Evolutionary conservation across 2,888 invertebrate genomes (phyloP).

Genomic region (Phymatocera aterrima): DNA sequence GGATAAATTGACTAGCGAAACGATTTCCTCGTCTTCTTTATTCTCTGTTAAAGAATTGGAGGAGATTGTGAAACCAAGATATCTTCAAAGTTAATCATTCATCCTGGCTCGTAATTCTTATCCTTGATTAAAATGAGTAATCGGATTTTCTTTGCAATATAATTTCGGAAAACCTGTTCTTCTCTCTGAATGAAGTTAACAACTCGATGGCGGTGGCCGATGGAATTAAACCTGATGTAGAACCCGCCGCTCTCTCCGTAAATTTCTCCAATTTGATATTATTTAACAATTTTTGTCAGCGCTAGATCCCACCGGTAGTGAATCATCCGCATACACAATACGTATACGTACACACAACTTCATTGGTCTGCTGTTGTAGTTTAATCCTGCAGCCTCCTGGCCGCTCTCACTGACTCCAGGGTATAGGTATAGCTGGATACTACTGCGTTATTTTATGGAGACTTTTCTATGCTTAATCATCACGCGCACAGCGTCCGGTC

Average conservation of each 20-base stretch:
- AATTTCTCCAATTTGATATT: neutral
- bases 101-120: neutral
- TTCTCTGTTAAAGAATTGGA: no score
- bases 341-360: no score
- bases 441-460: constrained; percentile 25
- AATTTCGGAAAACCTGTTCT: neutral
- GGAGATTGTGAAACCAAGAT: no score
- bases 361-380: neutral
- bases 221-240: neutral
- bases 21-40: no score
- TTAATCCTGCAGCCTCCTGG: neutral
- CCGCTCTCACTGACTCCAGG: neutral
- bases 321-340: neutral
- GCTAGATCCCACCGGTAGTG: neutral
- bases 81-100: neutral
- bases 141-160: neutral
- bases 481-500: no score
- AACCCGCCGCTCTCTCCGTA: neutral
- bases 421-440: no score
- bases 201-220: neutral
- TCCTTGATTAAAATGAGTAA: neutral
- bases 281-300: constrained; percentile 7
- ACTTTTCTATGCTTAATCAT: constrained; percentile 21
- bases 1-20: no score
- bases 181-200: neutral